A percentile compares a stretch with the other conserved stretches of the same genome.
Evolutionary conservation across 2,888 invertebrate genomes (phyloP).

Genomic region (Arrhopalites spinosus): DNA sequence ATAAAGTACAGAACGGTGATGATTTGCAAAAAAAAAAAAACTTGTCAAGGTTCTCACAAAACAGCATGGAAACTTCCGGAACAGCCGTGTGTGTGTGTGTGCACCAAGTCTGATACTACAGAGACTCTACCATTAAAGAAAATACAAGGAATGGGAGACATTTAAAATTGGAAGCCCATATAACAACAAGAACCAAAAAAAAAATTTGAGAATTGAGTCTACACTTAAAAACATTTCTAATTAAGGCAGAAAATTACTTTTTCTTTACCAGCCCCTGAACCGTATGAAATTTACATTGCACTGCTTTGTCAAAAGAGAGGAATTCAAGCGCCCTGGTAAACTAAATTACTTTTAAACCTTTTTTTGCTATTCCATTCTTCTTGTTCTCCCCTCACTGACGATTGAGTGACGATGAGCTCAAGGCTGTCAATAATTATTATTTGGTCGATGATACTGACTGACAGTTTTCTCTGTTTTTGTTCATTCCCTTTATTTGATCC

Average conservation of each 20-base stretch:
- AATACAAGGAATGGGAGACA: not conserved
- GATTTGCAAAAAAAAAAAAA: not conserved
- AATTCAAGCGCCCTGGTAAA: not conserved
- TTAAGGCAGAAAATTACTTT: slow-evolving; percentile 8
- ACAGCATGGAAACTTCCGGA: slow-evolving; percentile 6
- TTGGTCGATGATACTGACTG: no score
- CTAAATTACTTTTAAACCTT: slow-evolving; percentile 11
- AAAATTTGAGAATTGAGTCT: no score
- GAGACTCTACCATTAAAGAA: no score
- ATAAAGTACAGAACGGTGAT: not conserved
- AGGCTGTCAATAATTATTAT: no score
- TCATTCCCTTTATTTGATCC: no score
- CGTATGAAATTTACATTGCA: no score
- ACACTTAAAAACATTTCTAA: slow-evolving; percentile 1
- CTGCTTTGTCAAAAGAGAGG: not conserved
- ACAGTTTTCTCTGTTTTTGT: no score
- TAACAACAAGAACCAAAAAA: no score
- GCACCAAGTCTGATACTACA: no score
- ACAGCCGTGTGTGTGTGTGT: no score
- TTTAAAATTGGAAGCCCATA: no score
- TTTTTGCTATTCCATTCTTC: no score
- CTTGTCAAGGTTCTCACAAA: not conserved
- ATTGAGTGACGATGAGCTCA: not conserved
- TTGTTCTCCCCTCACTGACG: not conserved
- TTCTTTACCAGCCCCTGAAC: not conserved